Evolutionary conservation across 2,888 invertebrate genomes (phyloP).

Genomic region (Stictocephala bisonia): DNA sequence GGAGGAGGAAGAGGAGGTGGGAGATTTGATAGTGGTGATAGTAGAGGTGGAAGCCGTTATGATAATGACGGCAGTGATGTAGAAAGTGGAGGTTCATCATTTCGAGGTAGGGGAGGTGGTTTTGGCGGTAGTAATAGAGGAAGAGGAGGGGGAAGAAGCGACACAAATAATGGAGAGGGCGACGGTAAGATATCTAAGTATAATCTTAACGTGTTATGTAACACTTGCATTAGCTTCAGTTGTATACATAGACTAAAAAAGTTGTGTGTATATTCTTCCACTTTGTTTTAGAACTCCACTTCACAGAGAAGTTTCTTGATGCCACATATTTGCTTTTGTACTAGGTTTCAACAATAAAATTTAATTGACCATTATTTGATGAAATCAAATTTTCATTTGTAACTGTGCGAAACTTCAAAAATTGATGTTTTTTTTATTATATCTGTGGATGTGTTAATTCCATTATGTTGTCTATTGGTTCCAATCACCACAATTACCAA

Average conservation of each 20-base stretch:
- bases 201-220: not conserved
- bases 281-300: no score
- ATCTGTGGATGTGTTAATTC: no score
- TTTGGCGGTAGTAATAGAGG: constrained; percentile 50
- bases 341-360: no score
- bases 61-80: not conserved
- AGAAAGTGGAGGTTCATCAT: constrained; percentile 50
- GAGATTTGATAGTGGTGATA: not conserved
- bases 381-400: no score
- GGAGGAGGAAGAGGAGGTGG: constrained; percentile 46
- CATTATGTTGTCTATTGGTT: no score
- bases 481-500: no score
- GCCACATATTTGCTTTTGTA: no score
- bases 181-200: not conserved
- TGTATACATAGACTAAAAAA: not conserved
- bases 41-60: not conserved
- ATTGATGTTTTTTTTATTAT: no score
- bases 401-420: no score
- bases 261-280: no score
- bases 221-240: not conserved
- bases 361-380: no score
- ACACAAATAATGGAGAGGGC: not conserved
- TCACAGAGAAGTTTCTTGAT: no score
- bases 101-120: not conserved
- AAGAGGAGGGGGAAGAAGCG: constrained; percentile 7